Base-by-base conservation (phyloP, 2,888 invertebrate species). In the Dimorphilus gyrociliatus region DNA sequence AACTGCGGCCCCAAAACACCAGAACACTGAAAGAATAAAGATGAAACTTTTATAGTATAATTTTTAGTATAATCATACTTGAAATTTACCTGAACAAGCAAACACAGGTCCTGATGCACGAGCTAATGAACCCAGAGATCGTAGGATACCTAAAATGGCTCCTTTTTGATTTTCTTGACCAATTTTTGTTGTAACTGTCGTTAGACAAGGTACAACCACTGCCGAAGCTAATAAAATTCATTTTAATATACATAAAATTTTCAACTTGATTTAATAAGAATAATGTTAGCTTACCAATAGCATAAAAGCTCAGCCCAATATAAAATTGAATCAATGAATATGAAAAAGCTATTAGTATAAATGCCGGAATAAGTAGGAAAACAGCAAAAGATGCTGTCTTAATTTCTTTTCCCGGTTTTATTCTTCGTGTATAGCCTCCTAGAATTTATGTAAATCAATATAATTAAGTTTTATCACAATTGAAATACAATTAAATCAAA, bases 71-170 rank as follows among this genome's bases (percentile, higher is more conserved):
- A 19, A 15, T 2, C 8, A 6, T n/a, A 6, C 15, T 27, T 24
- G 10, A 27, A 25, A 43, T 51, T 59, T 63, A 82, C 84, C 71
- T 42, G 81, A 69, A 30, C 85, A 81, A 16, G 86, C 81, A 10
- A 84, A 60, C 31, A 90, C 68, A 1, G 94, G 94, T 1, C 94
- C 94, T 19, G 82, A 60, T 15, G 88, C 86, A 43, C 94, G 69
- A 1, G 92, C 90, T 25, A 97, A 66, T 2, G 92, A 84, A 12
- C 94, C 94, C 21, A 94, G 68, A 2, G 92, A 90, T 36, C 94
- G 72, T 53, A 92, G 82, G 41, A 84, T 80, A 8, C 97, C 97
- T 54, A 92, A 74, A 40, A 85, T 79, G 0, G 78, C 77, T 17
- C 94, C 94, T 54, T 90, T 86, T 51, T 86, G 80, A 51, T 76